Conservation (phyloP, 1,140 invertebrate genomes). For the Penaeus japonicus region DNA sequence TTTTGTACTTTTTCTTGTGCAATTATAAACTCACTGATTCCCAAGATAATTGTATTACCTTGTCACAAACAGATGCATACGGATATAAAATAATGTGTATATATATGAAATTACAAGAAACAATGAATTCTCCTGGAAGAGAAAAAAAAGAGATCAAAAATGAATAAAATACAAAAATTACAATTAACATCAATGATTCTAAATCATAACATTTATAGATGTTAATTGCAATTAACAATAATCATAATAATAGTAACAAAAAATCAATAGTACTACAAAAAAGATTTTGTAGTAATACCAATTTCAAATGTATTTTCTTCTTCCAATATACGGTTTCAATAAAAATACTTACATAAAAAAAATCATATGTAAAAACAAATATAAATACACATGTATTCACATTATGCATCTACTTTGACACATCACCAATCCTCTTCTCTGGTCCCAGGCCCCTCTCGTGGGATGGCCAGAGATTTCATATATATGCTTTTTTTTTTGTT, state of each 20-base stretch:
- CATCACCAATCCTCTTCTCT: constrained; percentile 50
- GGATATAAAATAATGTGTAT: constrained; percentile 29
- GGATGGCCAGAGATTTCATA: constrained; percentile 19
- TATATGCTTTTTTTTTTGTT: constrained; percentile 29
- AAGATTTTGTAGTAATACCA: too few relatives aligned
- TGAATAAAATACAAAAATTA: too few relatives aligned
- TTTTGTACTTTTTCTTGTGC: constrained; percentile 53
- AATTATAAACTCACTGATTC: constrained; percentile 42
- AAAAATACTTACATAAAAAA: not conserved
- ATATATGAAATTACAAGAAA: not conserved
- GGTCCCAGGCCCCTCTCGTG: constrained; percentile 43
- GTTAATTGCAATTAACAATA: too few relatives aligned
- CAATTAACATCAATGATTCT: too few relatives aligned
- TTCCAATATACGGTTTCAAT: not conserved
- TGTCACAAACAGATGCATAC: constrained; percentile 50
- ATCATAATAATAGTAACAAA: too few relatives aligned
- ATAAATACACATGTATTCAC: not conserved
- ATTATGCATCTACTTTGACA: constrained; percentile 48
- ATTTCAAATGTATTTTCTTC: too few relatives aligned
- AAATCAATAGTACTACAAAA: too few relatives aligned
- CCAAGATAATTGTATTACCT: constrained; percentile 47
- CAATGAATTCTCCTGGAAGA: too few relatives aligned
- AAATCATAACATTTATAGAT: too few relatives aligned
- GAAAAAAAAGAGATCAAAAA: too few relatives aligned
- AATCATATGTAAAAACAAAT: not conserved